These are phyloP conservation scores for Conops quadrifasciatus DNA, from an alignment of 2,888 invertebrate species.

Conservation along the genomic window DNA sequence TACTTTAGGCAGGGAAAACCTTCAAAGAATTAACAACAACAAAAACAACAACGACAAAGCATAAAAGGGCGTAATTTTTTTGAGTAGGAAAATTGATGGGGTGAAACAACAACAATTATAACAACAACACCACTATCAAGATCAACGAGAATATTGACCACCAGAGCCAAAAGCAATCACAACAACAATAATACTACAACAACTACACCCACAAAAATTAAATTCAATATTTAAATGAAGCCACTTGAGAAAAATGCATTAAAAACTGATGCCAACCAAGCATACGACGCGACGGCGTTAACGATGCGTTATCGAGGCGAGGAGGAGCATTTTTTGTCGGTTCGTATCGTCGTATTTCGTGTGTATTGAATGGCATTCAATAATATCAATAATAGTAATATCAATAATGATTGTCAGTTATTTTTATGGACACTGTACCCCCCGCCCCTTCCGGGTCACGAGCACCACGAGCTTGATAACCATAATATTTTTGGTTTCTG, in stretches of 20 bases:
- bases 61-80: neutral
- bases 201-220: constrained; percentile 15
- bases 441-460: no score
- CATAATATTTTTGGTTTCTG: no score
- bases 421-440: neutral
- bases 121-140: neutral
- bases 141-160: neutral
- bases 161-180: neutral
- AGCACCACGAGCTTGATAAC: no score
- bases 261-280: constrained; percentile 23
- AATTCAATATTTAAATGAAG: constrained; percentile 37
- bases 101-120: neutral
- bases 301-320: neutral
- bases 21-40: neutral
- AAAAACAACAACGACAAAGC: neutral
- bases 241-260: constrained; percentile 31
- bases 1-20: no score
- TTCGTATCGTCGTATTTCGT: constrained; percentile 2
- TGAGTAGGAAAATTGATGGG: neutral
- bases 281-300: neutral
- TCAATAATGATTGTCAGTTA: constrained; percentile 33
- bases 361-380: constrained; percentile 27
- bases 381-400: constrained; percentile 35
- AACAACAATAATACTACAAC: neutral
- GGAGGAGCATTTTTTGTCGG: neutral